Conservation (phyloP, 2,888 invertebrate genomes). For the Andrena hattorfiana region DNA sequence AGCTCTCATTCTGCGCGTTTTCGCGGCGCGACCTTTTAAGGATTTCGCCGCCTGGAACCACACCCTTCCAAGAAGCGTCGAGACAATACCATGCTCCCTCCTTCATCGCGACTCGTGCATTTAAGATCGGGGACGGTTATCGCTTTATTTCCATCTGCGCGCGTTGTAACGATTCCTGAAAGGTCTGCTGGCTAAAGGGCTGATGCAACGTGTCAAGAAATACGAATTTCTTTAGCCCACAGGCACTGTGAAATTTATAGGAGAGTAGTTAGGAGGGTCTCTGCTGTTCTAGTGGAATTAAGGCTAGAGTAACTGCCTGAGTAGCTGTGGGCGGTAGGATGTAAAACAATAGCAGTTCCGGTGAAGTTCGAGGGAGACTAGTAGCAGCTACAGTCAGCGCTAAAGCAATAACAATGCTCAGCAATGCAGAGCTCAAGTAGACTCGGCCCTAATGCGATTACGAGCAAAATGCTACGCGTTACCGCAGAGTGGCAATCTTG, state of each 20-base stretch:
- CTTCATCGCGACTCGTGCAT: slow-evolving; percentile 47
- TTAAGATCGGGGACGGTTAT: slow-evolving; percentile 56
- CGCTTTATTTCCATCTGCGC: slow-evolving; percentile 58
- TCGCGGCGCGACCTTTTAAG: slow-evolving; percentile 51
- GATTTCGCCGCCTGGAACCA: slow-evolving; percentile 66
- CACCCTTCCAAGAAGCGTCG: slow-evolving; percentile 56
- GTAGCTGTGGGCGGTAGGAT: no score
- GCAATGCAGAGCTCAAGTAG: slow-evolving; percentile 28
- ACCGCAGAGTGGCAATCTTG: not conserved
- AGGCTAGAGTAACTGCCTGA: not conserved
- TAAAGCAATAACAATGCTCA: no score
- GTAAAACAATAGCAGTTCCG: no score
- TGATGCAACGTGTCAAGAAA: slow-evolving; percentile 16
- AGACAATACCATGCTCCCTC: slow-evolving; percentile 58
- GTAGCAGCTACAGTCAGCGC: no score
- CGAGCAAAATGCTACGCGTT: no score
- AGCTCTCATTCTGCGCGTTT: slow-evolving; percentile 29
- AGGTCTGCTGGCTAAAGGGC: slow-evolving; percentile 26
- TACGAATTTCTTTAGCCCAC: no score
- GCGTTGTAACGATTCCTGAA: not conserved
- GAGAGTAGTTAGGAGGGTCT: not conserved
- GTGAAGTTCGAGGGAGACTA: no score
- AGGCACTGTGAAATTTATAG: no score
- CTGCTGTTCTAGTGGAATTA: not conserved
- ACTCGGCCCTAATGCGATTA: no score